Evolutionary conservation across 35 echinoderm and acorn worm species (phyloP), one percentile per base, ranked within the genome.

Genomic region (Anneissia japonica): DNA sequence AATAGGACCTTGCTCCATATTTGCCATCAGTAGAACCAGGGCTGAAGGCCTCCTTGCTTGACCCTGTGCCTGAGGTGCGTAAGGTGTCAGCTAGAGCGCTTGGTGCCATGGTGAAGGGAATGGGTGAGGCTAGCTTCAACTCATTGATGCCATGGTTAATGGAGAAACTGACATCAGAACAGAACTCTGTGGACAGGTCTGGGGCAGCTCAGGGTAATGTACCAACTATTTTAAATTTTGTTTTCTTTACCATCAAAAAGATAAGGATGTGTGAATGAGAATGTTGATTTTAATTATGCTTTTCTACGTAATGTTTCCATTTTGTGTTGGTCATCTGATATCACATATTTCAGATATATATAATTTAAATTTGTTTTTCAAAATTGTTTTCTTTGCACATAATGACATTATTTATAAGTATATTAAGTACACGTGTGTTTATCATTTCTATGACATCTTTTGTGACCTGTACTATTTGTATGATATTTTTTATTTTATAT

Each of bases 121-220:
- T 94, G 92, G 96, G 96, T 30, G 92, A 94, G 84, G 86, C 83
- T 73, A 93, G 96, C 79, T 99, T 99, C 77, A 92, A 93, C 37
- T 86, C 94, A 26, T 89, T 99, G 43, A 73, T 94, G 37, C 96
- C 96, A 30, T 99, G 96, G 96, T 45, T 99, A 55, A 99, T 99
- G 96, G 96, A 99, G 90, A 99, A 99, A 81, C 79, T 99, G 17
- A 99, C 92, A 51, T 93, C 92, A 37, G 96, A 99, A 36, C 91
- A 94, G 78, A 99, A 93, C 64, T 94, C 96, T 17, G 96, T 99
- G 85, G 92, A 94, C 76, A 85, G 92, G 29, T 99, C 96, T 34
- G 96, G 96, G 35, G 96, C 96, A 7, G 96, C 96, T 28, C 96
- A 99, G 86, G 96, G 96, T 99, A n/a, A n/a, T n/a, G n/a, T n/a